A percentile compares a stretch with the other conserved stretches of the same genome.
Conservation (phyloP, 2,888 invertebrate species). For the Apoda limacodes region DNA sequence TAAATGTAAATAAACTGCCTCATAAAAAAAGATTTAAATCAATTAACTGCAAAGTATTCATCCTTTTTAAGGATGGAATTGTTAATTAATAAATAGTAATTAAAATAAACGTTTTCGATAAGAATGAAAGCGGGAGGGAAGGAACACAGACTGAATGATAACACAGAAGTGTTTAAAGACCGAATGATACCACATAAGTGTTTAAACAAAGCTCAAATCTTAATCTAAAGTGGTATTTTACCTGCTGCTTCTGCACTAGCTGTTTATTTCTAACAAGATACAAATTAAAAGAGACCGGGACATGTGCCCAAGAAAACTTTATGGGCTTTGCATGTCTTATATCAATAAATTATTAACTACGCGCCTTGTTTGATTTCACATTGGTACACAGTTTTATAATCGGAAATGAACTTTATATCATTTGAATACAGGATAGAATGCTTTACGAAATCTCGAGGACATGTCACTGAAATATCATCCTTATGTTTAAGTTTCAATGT, state of each 20-base stretch:
- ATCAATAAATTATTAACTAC: slow-evolving; percentile 69
- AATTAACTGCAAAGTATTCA: too few relatives aligned
- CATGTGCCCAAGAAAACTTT: slow-evolving; percentile 66
- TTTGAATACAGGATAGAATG: slow-evolving; percentile 43
- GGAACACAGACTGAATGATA: too few relatives aligned
- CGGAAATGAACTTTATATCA: slow-evolving; percentile 44
- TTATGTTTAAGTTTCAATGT: slow-evolving; percentile 41
- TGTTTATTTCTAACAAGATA: slow-evolving; percentile 61
- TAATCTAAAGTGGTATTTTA: slow-evolving; percentile 41
- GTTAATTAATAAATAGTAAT: too few relatives aligned
- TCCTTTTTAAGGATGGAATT: too few relatives aligned
- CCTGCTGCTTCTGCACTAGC: too few relatives aligned
- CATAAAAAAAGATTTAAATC: too few relatives aligned
- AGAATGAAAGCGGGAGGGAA: too few relatives aligned
- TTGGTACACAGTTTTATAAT: slow-evolving; percentile 43
- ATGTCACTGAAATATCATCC: slow-evolving; percentile 45
- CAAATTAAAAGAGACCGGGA: slow-evolving; percentile 66
- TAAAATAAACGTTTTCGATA: too few relatives aligned
- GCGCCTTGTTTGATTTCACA: slow-evolving; percentile 63
- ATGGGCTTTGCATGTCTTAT: slow-evolving; percentile 69
- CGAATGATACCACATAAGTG: too few relatives aligned
- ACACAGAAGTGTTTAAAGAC: too few relatives aligned
- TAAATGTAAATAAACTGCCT: too few relatives aligned
- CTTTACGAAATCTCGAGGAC: slow-evolving; percentile 22
- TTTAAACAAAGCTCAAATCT: slow-evolving; percentile 51